Evolutionary conservation across 2,888 invertebrate genomes (phyloP).

Genomic region (Eudasyphora cyanicolor): DNA sequence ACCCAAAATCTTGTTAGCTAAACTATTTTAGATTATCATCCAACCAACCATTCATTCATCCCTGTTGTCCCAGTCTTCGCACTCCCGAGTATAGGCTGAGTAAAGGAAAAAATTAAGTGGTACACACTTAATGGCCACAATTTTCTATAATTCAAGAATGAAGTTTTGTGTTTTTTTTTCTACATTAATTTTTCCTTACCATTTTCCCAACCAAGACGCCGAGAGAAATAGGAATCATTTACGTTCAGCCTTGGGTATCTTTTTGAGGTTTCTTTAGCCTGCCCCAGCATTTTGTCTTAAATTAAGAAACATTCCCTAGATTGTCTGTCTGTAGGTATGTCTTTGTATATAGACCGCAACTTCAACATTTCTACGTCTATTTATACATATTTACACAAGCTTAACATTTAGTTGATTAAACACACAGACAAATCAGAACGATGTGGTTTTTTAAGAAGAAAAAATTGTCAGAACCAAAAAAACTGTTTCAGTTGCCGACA

Average conservation of each 20-base stretch:
- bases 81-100: no score
- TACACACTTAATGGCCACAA: constrained; percentile 42
- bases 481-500: constrained; percentile 44
- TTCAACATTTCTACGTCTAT: constrained; percentile 2
- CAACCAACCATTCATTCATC: no score
- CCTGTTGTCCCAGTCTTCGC: constrained; percentile 5
- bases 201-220: not conserved
- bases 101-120: constrained; percentile 40
- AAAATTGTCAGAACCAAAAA: constrained; percentile 26
- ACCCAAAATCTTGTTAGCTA: constrained; percentile 29
- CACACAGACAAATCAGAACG: not conserved
- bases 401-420: constrained; percentile 51
- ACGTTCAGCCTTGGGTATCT: constrained; percentile 45
- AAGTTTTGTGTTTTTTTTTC: constrained; percentile 24
- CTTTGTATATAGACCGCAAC: not conserved
- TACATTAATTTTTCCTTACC: constrained; percentile 25
- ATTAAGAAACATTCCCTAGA: constrained; percentile 46
- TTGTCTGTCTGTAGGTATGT: constrained; percentile 9
- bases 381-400: not conserved
- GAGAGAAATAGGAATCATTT: constrained; percentile 41
- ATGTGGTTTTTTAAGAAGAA: constrained; percentile 37
- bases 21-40: constrained; percentile 48
- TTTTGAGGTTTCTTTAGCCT: constrained; percentile 12
- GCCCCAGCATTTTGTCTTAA: constrained; percentile 38
- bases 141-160: constrained; percentile 28